Base-by-base conservation (phyloP, 2,888 invertebrate genomes). In the Agriopis leucophaearia region DNA sequence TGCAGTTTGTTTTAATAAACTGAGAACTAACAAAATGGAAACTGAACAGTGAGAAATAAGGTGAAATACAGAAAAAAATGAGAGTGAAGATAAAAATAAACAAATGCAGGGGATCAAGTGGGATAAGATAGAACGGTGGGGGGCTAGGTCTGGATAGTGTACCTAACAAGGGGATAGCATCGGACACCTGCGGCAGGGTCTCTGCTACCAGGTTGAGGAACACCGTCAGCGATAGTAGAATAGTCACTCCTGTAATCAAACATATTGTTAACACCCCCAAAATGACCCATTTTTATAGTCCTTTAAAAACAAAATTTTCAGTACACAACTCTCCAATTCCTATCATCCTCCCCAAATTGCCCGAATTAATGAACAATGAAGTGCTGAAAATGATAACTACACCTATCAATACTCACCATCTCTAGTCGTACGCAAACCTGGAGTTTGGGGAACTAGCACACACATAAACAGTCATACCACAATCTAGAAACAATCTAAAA, bases 141-240 rank as follows among this genome's bases (percentile, higher is more conserved):
- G 84, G 90, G 86, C 81, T 81, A 86, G 90, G 91, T 87, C 81
- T 91, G 93, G 92, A 84, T 79, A 87, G 92, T 96, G 96, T 97
- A 98, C 99, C 99, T 97, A 99, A 99, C 96, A 99, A 96, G 95
- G 99, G 99, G 95, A 99, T 99, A 95, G 99, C 99, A 95, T 99
- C 99, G 95, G 99, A 99, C 95, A 99, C 99, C 96, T 98, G 99
- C 94, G 99, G 99, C 97, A 99, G 98, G 95, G 99, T 99, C 96
- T 99, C 99, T 86, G 99, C 99, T 95, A 99, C 99, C 96, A 99
- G 97, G 96, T 99, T 98, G 96, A 99, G 97, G 96, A 99, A 99
- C 96, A 99, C 99, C 96, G 99, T 99, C 96, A 99, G 97, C 95
- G 99, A 99, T 94, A 99, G 98, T 95, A 99, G 97, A 95, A 99